A percentile compares a stretch with the other conserved stretches of the same genome.
phyloP scores from a whole-genome alignment of 1,140 invertebrate genomes.

The Ceratina australensis region DNA sequence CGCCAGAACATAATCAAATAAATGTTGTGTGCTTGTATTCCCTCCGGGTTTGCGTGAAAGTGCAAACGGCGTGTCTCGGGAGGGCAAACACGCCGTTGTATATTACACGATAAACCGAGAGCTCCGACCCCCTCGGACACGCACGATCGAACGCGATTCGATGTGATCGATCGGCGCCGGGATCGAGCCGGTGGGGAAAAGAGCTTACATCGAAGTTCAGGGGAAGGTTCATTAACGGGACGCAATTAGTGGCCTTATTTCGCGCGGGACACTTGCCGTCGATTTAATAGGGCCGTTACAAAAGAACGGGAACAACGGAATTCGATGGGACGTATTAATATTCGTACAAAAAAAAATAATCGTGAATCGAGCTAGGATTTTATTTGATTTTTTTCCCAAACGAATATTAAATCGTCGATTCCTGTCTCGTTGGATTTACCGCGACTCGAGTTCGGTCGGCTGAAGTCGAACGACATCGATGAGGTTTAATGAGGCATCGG shows the following conservation, averaged over 20 bases:
- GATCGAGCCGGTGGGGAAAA: neutral
- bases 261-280: neutral
- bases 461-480: neutral
- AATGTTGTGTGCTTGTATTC: neutral
- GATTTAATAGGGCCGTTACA: too few species aligned
- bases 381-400: neutral
- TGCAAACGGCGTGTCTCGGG: constrained; percentile 15
- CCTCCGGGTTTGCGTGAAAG: constrained; percentile 6
- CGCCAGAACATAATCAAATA: too few species aligned
- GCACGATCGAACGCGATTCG: constrained; percentile 16
- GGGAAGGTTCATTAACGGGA: constrained; percentile 34
- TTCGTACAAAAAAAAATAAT: too few species aligned
- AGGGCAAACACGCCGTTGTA: constrained; percentile 17
- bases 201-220: constrained; percentile 1
- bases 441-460: neutral
- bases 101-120: constrained; percentile 32
- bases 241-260: constrained; percentile 35
- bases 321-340: too few species aligned
- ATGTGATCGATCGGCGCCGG: constrained; percentile 18
- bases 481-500: constrained; percentile 29
- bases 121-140: neutral
- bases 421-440: too few species aligned
- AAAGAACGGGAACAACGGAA: too few species aligned
- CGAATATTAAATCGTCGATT: neutral
- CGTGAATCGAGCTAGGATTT: too few species aligned